A percentile compares a stretch with the other conserved stretches of the same genome.
Evolutionary conservation across 2,113 vertebrate genomes (phyloP).

Genomic region (Xenotilapia longispinis): DNA sequence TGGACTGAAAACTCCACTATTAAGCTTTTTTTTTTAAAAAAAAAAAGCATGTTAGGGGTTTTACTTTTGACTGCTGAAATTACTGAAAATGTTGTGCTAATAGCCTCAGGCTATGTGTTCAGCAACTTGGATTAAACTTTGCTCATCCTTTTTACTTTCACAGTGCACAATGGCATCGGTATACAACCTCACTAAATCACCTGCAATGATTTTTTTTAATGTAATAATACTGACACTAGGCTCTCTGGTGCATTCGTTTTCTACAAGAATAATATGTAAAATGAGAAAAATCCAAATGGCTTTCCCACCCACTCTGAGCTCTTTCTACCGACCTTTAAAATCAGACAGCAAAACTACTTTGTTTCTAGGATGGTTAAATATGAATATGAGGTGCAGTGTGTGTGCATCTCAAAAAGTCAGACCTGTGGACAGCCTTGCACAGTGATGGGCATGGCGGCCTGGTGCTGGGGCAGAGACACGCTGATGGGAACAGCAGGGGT

Average conservation of each 20-base stretch:
- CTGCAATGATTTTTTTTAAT: not conserved
- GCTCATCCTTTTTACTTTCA: not conserved
- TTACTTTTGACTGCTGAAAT: not conserved
- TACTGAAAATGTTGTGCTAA: not conserved
- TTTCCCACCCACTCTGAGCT: not conserved
- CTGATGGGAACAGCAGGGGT: conserved; percentile 56
- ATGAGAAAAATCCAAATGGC: not conserved
- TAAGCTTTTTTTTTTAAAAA: not conserved
- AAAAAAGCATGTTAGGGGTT: not conserved
- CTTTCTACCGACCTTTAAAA: not conserved
- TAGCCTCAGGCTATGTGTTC: not conserved
- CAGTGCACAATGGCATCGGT: not conserved
- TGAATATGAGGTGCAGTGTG: not conserved
- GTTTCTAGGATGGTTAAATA: not conserved
- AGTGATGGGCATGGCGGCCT: conserved; percentile 66
- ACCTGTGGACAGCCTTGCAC: conserved; percentile 76
- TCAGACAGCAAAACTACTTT: not conserved
- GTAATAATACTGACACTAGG: not conserved
- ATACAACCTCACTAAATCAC: not conserved
- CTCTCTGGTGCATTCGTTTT: not conserved
- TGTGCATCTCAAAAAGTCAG: not conserved
- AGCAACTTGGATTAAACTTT: not conserved
- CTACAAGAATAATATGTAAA: not conserved
- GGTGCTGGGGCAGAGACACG: conserved; percentile 57
- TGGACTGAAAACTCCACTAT: not conserved